A percentile compares a stretch with the other conserved stretches of the same genome.
phyloP scores from a whole-genome alignment of 2,888 invertebrate species.

The Drosophila lutescens region DNA sequence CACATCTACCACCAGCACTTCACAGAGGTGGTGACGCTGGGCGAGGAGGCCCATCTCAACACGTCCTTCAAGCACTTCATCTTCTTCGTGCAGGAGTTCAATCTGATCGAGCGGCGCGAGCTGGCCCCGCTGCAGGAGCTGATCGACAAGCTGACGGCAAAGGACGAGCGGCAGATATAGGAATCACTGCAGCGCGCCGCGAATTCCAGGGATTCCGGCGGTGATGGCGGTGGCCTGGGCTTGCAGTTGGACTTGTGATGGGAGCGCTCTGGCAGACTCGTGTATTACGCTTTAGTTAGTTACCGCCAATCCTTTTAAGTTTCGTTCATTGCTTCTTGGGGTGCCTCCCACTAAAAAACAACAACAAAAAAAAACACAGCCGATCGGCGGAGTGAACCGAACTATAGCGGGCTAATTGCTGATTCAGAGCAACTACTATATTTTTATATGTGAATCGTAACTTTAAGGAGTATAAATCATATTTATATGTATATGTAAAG shows the following conservation, averaged over 20 bases:
- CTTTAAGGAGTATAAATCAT: conserved; percentile 69
- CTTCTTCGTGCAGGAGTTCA: conserved; percentile 96
- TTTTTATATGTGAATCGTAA: conserved; percentile 76
- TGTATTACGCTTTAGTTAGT: conserved; percentile 74
- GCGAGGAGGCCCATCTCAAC: conserved; percentile 99
- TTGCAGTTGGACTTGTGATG: conserved; percentile 74
- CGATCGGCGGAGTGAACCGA: conserved; percentile 15
- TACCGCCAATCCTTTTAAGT: conserved; percentile 68
- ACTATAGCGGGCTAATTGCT: conserved; percentile 52
- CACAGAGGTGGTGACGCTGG: conserved; percentile 97
- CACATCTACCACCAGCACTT: conserved; percentile 99
- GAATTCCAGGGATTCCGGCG: conserved; percentile 45
- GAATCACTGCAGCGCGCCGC: conserved; percentile 62
- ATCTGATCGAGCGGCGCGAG: conserved; percentile 97
- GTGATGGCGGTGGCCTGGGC: conserved; percentile 37
- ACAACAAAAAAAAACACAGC: conserved; percentile 3
- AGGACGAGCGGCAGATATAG: conserved; percentile 91
- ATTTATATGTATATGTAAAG: conserved; percentile 67
- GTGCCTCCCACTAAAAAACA: conserved; percentile 50
- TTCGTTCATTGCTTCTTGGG: conserved; percentile 68
- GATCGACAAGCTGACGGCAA: conserved; percentile 97
- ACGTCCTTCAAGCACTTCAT: conserved; percentile 99
- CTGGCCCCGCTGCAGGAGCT: conserved; percentile 98
- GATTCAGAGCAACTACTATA: conserved; percentile 61
- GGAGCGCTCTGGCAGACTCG: conserved; percentile 48